These are phyloP conservation scores for Eucidaris tribuloides DNA, from an alignment of 35 echinoderm and acorn worm species.

Conservation along the genomic window DNA sequence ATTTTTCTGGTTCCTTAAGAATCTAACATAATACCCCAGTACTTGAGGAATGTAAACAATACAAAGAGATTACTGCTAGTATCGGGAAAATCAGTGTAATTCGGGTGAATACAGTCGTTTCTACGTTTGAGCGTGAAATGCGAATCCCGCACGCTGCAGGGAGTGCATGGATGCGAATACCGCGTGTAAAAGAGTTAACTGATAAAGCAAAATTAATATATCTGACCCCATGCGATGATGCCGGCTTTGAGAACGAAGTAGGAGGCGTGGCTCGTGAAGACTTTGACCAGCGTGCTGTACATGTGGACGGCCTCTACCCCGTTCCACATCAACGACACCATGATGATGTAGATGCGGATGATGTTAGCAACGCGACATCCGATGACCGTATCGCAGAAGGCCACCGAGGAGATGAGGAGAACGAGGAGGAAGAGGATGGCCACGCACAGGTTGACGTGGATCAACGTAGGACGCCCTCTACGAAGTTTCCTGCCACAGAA, in stretches of 20 bases:
- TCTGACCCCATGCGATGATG: constrained; percentile 90
- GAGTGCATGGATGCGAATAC: too few species aligned
- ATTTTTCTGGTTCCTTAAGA: too few species aligned
- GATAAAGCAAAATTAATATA: too few species aligned
- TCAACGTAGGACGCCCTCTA: constrained; percentile 81
- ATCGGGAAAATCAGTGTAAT: too few species aligned
- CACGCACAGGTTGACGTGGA: constrained; percentile 83
- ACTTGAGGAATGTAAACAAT: too few species aligned
- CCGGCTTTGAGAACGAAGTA: constrained; percentile 85
- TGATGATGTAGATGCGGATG: constrained; percentile 80
- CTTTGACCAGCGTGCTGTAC: constrained; percentile 81
- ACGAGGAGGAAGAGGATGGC: constrained; percentile 60
- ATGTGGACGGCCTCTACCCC: constrained; percentile 93
- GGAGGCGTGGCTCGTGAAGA: constrained; percentile 64
- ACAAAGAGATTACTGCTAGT: too few species aligned
- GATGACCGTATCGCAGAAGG: constrained; percentile 45
- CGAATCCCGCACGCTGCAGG: too few species aligned
- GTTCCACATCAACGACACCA: constrained; percentile 98
- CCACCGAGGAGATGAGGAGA: constrained; percentile 52
- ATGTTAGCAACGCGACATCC: constrained; percentile 89
- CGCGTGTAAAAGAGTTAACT: too few species aligned
- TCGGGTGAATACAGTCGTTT: too few species aligned
- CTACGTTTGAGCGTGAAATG: too few species aligned
- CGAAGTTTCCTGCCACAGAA: constrained; percentile 61
- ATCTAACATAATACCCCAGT: too few species aligned